These are phyloP conservation scores for Lordiphosa collinella DNA, from an alignment of 1,140 invertebrate species.

Conservation along the genomic window DNA sequence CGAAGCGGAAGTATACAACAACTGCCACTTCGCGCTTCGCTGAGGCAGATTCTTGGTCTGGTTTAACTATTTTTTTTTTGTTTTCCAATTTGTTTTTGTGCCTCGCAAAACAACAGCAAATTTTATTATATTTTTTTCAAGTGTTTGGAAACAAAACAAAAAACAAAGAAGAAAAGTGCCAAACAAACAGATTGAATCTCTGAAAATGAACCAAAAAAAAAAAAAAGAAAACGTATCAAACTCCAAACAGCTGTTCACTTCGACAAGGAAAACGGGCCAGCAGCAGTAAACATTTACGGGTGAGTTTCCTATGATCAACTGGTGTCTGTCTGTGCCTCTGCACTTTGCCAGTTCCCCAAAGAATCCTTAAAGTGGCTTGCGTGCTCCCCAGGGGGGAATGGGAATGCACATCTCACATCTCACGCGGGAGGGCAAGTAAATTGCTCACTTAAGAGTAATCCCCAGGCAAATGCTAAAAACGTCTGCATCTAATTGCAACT, in stretches of 20 bases:
- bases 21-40: slow-evolving; percentile 1
- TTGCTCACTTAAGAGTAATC: slow-evolving; percentile 20
- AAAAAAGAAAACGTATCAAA: neutral
- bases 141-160: neutral
- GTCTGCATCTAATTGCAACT: neutral
- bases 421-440: neutral
- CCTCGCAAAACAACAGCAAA: neutral
- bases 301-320: too few species aligned
- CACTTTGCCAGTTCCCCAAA: too few species aligned
- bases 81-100: slow-evolving; percentile 5
- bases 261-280: too few species aligned
- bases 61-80: slow-evolving; percentile 11
- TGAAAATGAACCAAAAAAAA: neutral
- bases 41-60: too few species aligned
- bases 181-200: neutral
- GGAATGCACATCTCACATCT: too few species aligned
- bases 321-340: too few species aligned
- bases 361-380: too few species aligned
- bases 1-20: slow-evolving; percentile 69
- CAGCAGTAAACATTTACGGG: too few species aligned
- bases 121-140: neutral
- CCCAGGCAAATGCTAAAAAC: slow-evolving; percentile 10
- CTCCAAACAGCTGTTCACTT: too few species aligned
- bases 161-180: neutral
- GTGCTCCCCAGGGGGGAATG: too few species aligned